phyloP scores from a whole-genome alignment of 2,888 invertebrate genomes.

The Pristionchus mayeri region DNA sequence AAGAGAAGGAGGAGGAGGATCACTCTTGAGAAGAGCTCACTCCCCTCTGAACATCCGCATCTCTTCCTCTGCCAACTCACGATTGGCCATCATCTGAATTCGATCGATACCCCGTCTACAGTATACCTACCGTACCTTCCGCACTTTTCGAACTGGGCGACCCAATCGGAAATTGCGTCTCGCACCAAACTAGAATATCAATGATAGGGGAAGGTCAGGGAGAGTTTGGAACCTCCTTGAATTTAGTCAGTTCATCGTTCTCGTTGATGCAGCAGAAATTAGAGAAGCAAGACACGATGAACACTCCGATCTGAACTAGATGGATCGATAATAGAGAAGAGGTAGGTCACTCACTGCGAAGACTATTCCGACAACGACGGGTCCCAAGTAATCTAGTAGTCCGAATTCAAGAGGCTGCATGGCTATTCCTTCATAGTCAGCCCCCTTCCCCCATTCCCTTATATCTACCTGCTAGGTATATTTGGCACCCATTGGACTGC shows the following conservation, averaged over 20 bases:
- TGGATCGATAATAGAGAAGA: not conserved
- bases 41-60: not conserved
- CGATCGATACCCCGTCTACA: not conserved
- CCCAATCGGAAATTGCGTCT: slow-evolving; percentile 24
- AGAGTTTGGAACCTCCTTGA: not conserved
- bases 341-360: not conserved
- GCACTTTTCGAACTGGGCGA: not conserved
- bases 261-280: slow-evolving; percentile 12
- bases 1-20: too few species aligned
- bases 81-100: slow-evolving; percentile 1
- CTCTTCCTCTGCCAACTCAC: not conserved
- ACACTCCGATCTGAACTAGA: not conserved
- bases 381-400: slow-evolving; percentile 49
- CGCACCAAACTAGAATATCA: slow-evolving; percentile 11
- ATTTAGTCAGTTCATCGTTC: slow-evolving; percentile 6
- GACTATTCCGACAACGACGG: not conserved
- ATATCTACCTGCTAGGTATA: slow-evolving; percentile 7
- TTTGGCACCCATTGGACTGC: not conserved
- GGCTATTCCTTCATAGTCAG: too few species aligned
- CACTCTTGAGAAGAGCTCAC: not conserved
- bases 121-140: slow-evolving; percentile 13
- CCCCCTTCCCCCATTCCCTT: not conserved
- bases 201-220: not conserved
- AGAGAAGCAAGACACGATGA: not conserved
- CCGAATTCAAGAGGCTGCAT: slow-evolving; percentile 12